Base-by-base conservation (phyloP, 2,113 vertebrate species). In the Silurus meridionalis region DNA sequence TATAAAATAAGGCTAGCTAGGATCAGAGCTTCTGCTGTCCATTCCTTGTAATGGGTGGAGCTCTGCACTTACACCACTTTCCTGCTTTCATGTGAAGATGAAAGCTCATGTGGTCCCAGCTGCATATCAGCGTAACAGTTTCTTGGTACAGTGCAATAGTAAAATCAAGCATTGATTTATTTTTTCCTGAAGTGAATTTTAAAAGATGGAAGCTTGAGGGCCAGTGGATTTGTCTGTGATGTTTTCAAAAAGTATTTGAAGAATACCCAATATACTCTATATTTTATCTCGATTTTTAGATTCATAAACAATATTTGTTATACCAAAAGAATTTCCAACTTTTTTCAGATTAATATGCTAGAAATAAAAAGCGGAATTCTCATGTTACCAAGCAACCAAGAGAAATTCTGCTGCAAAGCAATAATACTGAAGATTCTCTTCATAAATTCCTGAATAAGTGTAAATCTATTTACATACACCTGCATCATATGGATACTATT, bases 31-130 rank as follows among this genome's bases (percentile, higher is more conserved):
- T 19, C 4, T 14, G 50, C 15, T 67, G 15, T 25, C 17, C 57
- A 9, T 14, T 69, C n/a, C 28, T 6, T 10, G 64, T 13, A 0
- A 58, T 17, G 46, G 5, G 15, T 28, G 28, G 37, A 78, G 63
- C 74, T 60, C 67, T 8, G 50, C 85, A 53, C 79, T 82, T 55
- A 46, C 75, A 67, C 57, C 46, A 72, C 80, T 82, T 57, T 75
- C 50, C 60, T 1, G 1, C 85, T 86, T 86, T 86, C 80, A 82
- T 86, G 69, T 86, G 67, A 64, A 82, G 85, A 86, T 86, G 67
- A 86, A 86, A 86, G 85, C 80, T 10, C 57, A 82, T 64, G 15
- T 75, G 80, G 80, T 61, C 85, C 82, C 80, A 19, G 52, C 28
- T n/a, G 23, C 52, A n/a, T 28, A 48, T 69, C 50, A 55, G 66